Percentiles rank a stretch among this genome's conserved stretches.
Evolutionary conservation across 2,888 invertebrate genomes (phyloP).

Genomic region (Meteorus colon): DNA sequence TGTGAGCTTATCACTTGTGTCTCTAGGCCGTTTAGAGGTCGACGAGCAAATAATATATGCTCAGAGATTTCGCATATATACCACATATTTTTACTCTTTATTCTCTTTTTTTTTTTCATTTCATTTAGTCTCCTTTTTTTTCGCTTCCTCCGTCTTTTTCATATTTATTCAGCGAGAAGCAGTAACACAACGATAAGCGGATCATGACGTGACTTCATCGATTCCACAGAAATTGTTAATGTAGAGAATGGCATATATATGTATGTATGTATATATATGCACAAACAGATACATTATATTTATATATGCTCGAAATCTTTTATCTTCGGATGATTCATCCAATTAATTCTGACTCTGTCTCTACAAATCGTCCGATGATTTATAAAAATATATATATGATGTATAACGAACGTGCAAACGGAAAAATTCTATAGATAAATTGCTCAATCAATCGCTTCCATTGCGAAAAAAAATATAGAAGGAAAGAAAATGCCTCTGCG

Average conservation of each 20-base stretch:
- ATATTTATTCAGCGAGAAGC: not conserved
- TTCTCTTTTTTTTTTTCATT: not conserved
- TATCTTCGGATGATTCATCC: not conserved
- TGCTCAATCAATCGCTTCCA: slow-evolving; percentile 70
- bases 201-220: slow-evolving; percentile 3
- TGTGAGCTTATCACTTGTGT: slow-evolving; percentile 53
- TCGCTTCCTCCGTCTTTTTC: not conserved
- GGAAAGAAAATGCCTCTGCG: not conserved
- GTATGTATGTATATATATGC: not conserved
- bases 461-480: not conserved
- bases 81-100: not conserved
- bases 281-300: slow-evolving; percentile 49
- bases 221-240: not conserved
- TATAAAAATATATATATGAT: not conserved
- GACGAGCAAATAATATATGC: slow-evolving; percentile 46
- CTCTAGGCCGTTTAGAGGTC: slow-evolving; percentile 69
- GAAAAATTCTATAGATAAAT: slow-evolving; percentile 49
- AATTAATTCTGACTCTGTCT: not conserved
- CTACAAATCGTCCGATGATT: not conserved
- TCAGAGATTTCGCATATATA: not conserved
- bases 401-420: not conserved
- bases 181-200: not conserved
- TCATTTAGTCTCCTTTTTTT: not conserved
- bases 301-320: not conserved
- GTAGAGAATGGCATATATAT: not conserved